Evolutionary conservation across 1,140 invertebrate species (phyloP).

Genomic region (Amphibalanus amphitrite): DNA sequence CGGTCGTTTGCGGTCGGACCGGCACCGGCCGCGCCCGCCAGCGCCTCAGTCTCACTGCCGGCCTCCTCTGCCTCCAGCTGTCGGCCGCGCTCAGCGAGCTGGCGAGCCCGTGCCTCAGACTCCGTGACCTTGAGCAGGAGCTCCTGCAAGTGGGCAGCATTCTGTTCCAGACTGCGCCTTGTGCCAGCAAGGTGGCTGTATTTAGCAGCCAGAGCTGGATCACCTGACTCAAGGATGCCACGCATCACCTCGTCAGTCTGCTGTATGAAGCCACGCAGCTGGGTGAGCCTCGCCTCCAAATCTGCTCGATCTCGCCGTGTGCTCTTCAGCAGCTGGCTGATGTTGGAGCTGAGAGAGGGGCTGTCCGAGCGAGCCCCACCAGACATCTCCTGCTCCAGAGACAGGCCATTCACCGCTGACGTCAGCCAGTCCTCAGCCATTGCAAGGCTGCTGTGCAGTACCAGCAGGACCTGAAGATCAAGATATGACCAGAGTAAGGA

Average conservation of each 20-base stretch:
- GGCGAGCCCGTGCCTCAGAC: background rate
- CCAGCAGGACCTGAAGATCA: too few species aligned
- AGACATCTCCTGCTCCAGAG: background rate
- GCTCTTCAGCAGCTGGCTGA: background rate
- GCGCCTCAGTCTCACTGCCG: background rate
- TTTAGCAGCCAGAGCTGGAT: background rate
- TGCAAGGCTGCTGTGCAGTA: too few species aligned
- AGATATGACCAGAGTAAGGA: too few species aligned
- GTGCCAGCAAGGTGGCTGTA: constrained; percentile 1
- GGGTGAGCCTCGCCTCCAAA: background rate
- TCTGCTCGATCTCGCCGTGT: background rate
- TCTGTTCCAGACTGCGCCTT: background rate
- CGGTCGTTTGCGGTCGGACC: background rate
- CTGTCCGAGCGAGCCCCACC: background rate
- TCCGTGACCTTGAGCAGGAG: background rate
- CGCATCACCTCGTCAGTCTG: background rate
- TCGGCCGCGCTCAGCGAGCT: background rate
- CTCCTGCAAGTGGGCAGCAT: background rate
- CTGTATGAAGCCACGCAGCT: background rate
- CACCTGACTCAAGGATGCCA: background rate
- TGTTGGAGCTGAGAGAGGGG: background rate
- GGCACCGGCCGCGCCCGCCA: too few species aligned
- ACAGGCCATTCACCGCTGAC: background rate
- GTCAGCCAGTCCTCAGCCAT: background rate
- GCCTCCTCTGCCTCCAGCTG: background rate